Base-by-base conservation (phyloP, 2,888 invertebrate genomes). In the Gnatocerus cornutus region DNA sequence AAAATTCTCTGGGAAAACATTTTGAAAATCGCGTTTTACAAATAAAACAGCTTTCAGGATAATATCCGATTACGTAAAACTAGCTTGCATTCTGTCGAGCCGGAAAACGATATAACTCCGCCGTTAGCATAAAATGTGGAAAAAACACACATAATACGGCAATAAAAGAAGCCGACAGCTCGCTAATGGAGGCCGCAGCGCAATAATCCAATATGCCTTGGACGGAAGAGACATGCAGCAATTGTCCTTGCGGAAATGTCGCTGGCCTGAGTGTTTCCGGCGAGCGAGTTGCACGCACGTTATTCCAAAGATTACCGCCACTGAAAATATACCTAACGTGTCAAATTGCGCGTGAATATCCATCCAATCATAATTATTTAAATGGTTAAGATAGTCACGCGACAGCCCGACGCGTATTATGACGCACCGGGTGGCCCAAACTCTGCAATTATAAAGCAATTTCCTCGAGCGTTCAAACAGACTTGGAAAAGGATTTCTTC, bases 161-260 rank as follows among this genome's bases (percentile, higher is more conserved):
- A 63, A 63, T 63, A 65, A 65, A 65, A 48, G 56, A 21, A 37
- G n/a, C 53, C 53, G 53, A 29, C 64, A 45, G 53, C 64, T 43
- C 21, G 43, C 29, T 65, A 65, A 65, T 65, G 65, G 65, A 48
- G 56, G 46, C 39, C 48, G 65, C 39, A 12, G 16, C 48, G 56
- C 56, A 65, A 65, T 56, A 56, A 48, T 65, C 56, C 27, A 45
- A 43, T 45, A 13, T 14, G 30, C 56, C 48, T 69, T 33, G 13
- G 39, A 59, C 55, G 56, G 64, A 63, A 63, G 52, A 56, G 68
- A 68, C 73, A 67, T 72, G 74, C 68, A 68, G 73, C 75, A 71
- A 74, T 74, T 74, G 76, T 75, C 76, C 74, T 74, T 61, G 69
- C 74, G 77, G 75, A 77, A 77, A 76, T 75, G 76, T 77, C 74